phyloP scores from a whole-genome alignment of 2,888 invertebrate species.

The Eilema depressum region DNA sequence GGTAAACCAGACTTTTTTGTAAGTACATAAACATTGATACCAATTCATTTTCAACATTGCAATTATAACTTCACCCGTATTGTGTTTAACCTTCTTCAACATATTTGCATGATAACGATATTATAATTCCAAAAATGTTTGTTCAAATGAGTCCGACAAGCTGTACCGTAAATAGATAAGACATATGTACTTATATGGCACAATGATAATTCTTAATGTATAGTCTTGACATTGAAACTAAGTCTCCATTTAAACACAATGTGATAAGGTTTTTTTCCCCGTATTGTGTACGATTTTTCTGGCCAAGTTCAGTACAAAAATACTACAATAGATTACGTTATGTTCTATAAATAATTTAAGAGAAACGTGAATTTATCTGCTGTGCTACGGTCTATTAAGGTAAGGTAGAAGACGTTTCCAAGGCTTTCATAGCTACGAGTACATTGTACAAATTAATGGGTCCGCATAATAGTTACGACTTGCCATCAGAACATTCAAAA shows the following conservation, averaged over 20 bases:
- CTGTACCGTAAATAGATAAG: constrained; percentile 20
- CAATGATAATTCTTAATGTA: constrained; percentile 4
- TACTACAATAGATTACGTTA: background rate
- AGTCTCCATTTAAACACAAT: background rate
- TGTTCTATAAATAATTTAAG: background rate
- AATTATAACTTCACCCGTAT: background rate
- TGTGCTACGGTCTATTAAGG: background rate
- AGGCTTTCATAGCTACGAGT: too few species aligned
- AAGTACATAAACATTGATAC: background rate
- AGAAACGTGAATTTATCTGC: constrained; percentile 3
- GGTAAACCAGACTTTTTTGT: background rate
- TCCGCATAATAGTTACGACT: too few species aligned
- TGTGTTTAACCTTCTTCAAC: background rate
- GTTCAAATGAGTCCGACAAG: constrained; percentile 17
- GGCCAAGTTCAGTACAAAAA: background rate
- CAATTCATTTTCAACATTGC: background rate
- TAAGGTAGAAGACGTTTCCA: too few species aligned
- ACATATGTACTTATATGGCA: constrained; percentile 1
- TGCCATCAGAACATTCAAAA: too few species aligned
- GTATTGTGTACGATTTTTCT: background rate
- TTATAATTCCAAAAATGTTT: constrained; percentile 7
- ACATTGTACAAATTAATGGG: too few species aligned
- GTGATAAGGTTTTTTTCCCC: constrained; percentile 10
- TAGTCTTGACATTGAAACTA: constrained; percentile 15
- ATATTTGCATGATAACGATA: constrained; percentile 13